Evolutionary conservation across 2,888 invertebrate species (phyloP).

Genomic region (Folsomia candida): DNA sequence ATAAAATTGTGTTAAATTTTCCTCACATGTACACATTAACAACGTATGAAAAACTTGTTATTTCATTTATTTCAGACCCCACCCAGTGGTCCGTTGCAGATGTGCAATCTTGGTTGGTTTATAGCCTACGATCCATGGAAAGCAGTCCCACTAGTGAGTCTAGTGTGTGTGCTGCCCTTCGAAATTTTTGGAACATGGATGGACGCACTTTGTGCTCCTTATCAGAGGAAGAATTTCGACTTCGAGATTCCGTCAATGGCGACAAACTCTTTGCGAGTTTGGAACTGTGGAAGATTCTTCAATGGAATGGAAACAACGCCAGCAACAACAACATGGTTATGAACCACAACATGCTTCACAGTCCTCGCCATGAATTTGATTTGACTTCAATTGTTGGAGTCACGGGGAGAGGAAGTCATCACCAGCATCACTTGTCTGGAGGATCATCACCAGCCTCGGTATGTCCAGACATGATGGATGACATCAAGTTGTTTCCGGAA

Average conservation of each 20-base stretch:
- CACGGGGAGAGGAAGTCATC: neutral
- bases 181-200: constrained; percentile 73
- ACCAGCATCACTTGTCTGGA: neutral
- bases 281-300: constrained; percentile 48
- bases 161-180: constrained; percentile 49
- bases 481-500: constrained; percentile 31
- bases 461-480: constrained; percentile 10
- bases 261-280: constrained; percentile 45
- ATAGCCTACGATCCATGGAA: constrained; percentile 60
- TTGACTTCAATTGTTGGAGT: constrained; percentile 20
- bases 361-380: constrained; percentile 18
- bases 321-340: neutral
- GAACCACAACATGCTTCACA: constrained; percentile 9
- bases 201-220: constrained; percentile 73
- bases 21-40: neutral
- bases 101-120: constrained; percentile 84
- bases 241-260: constrained; percentile 63
- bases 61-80: constrained; percentile 68
- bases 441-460: neutral
- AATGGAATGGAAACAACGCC: constrained; percentile 7
- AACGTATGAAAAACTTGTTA: neutral
- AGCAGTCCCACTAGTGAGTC: constrained; percentile 3
- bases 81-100: constrained; percentile 79
- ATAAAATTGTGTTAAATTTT: too few relatives aligned
- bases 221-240: constrained; percentile 80